Percentiles rank a stretch among this genome's conserved stretches.
Evolutionary conservation across 2,113 vertebrate species (phyloP).

Genomic region (Callopanchax toddi): DNA sequence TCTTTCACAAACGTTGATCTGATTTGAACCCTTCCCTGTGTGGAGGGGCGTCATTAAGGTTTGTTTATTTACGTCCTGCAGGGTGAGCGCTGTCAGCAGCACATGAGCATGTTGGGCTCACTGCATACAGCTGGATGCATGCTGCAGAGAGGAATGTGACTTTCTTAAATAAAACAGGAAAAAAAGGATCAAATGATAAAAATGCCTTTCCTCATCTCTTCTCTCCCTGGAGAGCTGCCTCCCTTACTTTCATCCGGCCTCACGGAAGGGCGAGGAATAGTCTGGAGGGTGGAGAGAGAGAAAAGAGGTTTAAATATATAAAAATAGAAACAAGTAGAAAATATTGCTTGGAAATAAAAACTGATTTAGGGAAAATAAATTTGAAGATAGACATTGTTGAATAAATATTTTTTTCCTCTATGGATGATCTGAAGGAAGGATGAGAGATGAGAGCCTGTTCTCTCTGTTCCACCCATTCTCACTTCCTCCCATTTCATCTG

Average conservation of each 20-base stretch:
- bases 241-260: slow-evolving; percentile 63
- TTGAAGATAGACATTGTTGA: slow-evolving; percentile 1
- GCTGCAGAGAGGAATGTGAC: slow-evolving; percentile 24
- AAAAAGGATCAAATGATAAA: slow-evolving; percentile 53
- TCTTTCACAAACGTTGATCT: neutral
- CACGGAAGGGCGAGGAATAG: too few relatives aligned
- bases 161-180: slow-evolving; percentile 37
- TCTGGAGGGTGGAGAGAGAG: slow-evolving; percentile 16
- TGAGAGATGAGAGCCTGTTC: slow-evolving; percentile 13
- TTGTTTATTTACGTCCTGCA: slow-evolving; percentile 29
- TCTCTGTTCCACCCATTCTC: slow-evolving; percentile 7
- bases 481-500: slow-evolving; percentile 46
- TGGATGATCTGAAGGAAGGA: slow-evolving; percentile 28
- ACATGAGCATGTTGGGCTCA: neutral
- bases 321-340: neutral
- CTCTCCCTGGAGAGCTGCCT: slow-evolving; percentile 45
- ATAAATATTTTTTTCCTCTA: slow-evolving; percentile 7
- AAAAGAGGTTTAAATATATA: slow-evolving; percentile 1
- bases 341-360: too few relatives aligned
- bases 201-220: slow-evolving; percentile 63
- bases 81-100: slow-evolving; percentile 7
- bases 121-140: neutral
- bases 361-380: neutral
- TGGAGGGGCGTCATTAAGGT: slow-evolving; percentile 4
- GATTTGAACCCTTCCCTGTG: slow-evolving; percentile 15